phyloP scores from a whole-genome alignment of 2,113 vertebrate species.

The Ciconia boyciana region DNA sequence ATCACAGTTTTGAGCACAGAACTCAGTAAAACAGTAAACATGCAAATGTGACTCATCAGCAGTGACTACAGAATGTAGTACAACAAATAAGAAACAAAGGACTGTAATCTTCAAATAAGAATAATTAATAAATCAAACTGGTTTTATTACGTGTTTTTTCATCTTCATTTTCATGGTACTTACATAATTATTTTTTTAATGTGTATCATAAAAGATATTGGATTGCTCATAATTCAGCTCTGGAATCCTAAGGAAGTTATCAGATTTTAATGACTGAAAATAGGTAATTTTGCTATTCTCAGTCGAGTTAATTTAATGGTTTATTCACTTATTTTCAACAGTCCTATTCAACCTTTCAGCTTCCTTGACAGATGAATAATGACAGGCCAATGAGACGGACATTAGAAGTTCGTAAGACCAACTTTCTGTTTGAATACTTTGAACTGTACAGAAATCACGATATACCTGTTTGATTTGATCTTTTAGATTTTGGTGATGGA shows the following conservation, averaged over 20 bases:
- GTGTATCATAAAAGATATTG: neutral
- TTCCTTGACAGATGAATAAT: neutral
- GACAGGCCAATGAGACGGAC: neutral
- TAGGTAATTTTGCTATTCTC: neutral
- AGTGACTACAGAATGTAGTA: neutral
- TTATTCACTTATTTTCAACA: neutral
- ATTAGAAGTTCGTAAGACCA: neutral
- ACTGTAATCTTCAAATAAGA: neutral
- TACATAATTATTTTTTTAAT: neutral
- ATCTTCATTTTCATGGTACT: neutral
- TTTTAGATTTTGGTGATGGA: neutral
- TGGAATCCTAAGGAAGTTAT: neutral
- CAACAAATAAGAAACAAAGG: neutral
- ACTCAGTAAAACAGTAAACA: neutral
- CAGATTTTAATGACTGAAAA: neutral
- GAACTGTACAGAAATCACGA: neutral
- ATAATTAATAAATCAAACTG: neutral
- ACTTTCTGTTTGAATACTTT: neutral
- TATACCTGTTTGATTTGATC: neutral
- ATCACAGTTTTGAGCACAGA: neutral
- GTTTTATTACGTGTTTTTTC: neutral
- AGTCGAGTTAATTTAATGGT: neutral
- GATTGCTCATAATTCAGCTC: neutral
- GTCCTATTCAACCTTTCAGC: neutral
- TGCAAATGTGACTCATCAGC: neutral